These are phyloP conservation scores for Bombyx huttoni DNA, from an alignment of 2,888 invertebrate genomes.

Conservation along the genomic window DNA sequence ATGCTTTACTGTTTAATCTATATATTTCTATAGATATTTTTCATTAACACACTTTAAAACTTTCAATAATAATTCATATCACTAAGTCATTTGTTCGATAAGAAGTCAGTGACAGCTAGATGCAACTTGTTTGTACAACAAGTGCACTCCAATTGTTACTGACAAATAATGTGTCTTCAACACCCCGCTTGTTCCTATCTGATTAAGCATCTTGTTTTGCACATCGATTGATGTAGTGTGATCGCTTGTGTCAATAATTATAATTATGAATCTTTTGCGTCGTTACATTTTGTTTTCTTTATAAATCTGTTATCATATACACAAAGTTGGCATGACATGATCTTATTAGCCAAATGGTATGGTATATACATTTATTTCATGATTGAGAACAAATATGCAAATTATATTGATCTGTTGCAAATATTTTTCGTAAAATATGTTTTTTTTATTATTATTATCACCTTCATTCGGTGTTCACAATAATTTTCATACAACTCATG, in stretches of 20 bases:
- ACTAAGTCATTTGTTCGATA: conserved; percentile 30
- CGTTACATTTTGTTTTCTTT: neutral
- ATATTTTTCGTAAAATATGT: too few relatives aligned
- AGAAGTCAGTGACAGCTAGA: conserved; percentile 30
- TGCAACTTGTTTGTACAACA: conserved; percentile 3
- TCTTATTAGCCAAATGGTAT: neutral
- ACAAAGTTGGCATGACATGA: neutral
- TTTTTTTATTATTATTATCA: too few relatives aligned
- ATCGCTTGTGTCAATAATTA: neutral
- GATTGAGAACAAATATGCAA: neutral
- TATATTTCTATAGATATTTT: neutral
- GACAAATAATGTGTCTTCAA: neutral
- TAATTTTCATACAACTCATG: too few relatives aligned
- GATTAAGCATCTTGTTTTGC: neutral
- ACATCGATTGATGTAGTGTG: neutral
- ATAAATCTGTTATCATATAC: neutral
- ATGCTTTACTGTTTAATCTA: too few relatives aligned
- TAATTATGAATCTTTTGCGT: neutral
- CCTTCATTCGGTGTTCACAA: too few relatives aligned
- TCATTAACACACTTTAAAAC: conserved; percentile 6
- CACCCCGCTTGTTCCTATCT: neutral
- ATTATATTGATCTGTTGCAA: neutral
- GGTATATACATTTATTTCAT: neutral
- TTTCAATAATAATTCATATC: conserved; percentile 13
- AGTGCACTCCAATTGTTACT: conserved; percentile 1